A percentile compares a stretch with the other conserved stretches of the same genome.
These are phyloP conservation scores for Danio tinwini DNA, from an alignment of 2,797 vertebrate species.

Conservation along the genomic window DNA sequence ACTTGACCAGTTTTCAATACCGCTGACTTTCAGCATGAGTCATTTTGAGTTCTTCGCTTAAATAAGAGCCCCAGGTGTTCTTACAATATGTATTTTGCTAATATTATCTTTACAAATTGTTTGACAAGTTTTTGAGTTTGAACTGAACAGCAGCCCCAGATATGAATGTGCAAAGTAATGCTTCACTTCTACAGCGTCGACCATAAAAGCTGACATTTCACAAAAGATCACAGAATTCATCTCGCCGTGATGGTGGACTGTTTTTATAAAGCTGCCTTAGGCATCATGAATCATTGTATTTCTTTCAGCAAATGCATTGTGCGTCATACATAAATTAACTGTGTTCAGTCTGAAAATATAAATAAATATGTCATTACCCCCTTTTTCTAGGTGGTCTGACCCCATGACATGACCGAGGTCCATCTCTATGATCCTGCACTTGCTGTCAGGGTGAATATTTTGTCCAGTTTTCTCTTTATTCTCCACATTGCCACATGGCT, in stretches of 20 bases:
- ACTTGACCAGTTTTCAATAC: constrained; percentile 41
- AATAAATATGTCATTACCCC: constrained; percentile 28
- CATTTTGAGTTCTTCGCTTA: not conserved
- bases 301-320: not conserved
- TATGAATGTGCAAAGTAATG: not conserved
- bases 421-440: constrained; percentile 15
- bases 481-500: constrained; percentile 34
- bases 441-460: not conserved
- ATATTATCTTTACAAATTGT: constrained; percentile 38
- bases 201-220: not conserved
- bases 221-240: not conserved
- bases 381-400: constrained; percentile 49
- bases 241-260: not conserved
- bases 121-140: constrained; percentile 21
- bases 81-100: constrained; percentile 18
- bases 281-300: not conserved
- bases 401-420: constrained; percentile 32
- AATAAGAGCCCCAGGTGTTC: constrained; percentile 33
- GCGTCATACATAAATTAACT: not conserved
- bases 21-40: constrained; percentile 14
- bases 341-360: constrained; percentile 1
- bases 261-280: not conserved
- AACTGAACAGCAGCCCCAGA: not conserved
- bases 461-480: constrained; percentile 14
- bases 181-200: constrained; percentile 14